These are phyloP conservation scores for Pantherophis guttatus DNA, from an alignment of 2,113 vertebrate species.

Conservation along the genomic window DNA sequence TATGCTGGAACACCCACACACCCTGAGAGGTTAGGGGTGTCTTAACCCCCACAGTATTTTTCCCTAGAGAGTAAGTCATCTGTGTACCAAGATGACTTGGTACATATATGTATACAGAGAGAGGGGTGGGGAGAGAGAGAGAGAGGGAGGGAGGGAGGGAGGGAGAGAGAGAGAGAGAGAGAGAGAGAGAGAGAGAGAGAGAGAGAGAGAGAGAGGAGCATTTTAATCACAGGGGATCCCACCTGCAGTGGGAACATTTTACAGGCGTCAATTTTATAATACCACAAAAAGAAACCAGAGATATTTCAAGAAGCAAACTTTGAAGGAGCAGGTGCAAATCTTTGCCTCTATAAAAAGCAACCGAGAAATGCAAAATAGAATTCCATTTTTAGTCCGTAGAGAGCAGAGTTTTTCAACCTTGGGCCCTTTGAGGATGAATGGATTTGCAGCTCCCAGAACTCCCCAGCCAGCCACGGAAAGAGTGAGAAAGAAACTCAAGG, in stretches of 20 bases:
- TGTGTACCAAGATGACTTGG: too few species aligned
- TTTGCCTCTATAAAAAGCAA: neutral
- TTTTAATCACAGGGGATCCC: neutral
- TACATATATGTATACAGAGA: too few species aligned
- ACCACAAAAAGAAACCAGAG: neutral
- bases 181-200: too few species aligned
- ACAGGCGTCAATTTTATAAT: neutral
- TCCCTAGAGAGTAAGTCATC: too few species aligned
- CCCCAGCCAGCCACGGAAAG: neutral
- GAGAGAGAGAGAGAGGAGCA: neutral
- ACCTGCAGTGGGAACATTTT: neutral
- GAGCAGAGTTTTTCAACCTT: neutral
- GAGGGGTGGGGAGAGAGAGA: too few species aligned
- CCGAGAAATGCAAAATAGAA: neutral
- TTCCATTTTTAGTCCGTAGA: neutral
- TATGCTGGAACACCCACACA: too few species aligned
- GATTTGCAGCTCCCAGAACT: neutral
- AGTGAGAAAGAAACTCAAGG: neutral
- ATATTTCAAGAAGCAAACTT: neutral
- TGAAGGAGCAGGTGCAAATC: neutral
- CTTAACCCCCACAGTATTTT: too few species aligned
- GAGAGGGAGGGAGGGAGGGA: too few species aligned
- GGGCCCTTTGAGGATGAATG: too few species aligned
- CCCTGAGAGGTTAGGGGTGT: too few species aligned
- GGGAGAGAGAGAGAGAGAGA: too few species aligned